Base-by-base conservation (phyloP, 2,888 invertebrate species). In the Dugesia japonica region DNA sequence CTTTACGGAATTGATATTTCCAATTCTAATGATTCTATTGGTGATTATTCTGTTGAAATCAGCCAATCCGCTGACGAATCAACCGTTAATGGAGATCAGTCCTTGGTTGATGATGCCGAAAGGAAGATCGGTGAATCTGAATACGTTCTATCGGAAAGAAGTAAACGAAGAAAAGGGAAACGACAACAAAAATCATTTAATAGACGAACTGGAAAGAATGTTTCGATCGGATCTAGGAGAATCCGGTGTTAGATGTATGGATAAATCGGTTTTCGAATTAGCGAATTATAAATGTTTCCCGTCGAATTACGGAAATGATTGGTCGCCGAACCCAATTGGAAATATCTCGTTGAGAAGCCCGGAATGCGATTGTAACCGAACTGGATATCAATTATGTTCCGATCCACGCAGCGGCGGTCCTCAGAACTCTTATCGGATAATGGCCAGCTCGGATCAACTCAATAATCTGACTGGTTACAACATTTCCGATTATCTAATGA, bases 1-100 rank as follows among this genome's bases (percentile, higher is more conserved):
- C 77, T 82, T 87, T 79, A 85, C 85, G 80, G 87, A 87, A 87
- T 84, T 88, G 75, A 82, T 88, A 15, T 80, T 88, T 73, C 88
- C 88, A 0, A 87, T 87, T 17, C 79, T 85, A n/a, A 87, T 88
- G 81, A 86, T 88, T 23, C 85, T 86, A 77, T 79, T 87, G 77
- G 86, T 87, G 1, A 84, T 87, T 82, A 80, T 85, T 13, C 85
- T 87, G 79, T 17, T 38, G 9, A 9, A 38, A 38, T 38, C 17
- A 38, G 38, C 17, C 13, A 38, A 38, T 13, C 38, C 38, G 17
- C 17, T 38, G 9, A 17, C 9, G 9, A 38, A 38, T 38, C 38
- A 38, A 17, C 38, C 38, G 17, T 17, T 17, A 38, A 38, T 38
- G 38, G 38, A 13, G 38, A 38, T 38, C 38, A 38, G 38, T 38